Percentiles rank a stretch among this genome's conserved stretches.
These are phyloP conservation scores for Bubo blakistoni DNA, from an alignment of 2,113 vertebrate species.

Conservation along the genomic window DNA sequence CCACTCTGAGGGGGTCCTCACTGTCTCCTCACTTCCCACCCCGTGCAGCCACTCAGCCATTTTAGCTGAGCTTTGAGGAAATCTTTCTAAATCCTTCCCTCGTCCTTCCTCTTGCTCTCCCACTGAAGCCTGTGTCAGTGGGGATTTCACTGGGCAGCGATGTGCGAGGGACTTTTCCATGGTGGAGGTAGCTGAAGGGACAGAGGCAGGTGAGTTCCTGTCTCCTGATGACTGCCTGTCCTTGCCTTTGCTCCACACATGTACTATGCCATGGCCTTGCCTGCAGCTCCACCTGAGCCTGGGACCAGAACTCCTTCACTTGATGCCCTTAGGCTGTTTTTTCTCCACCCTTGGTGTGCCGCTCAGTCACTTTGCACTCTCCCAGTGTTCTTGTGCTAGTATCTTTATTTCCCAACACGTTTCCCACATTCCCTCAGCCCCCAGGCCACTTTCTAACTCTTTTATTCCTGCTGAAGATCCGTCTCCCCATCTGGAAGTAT, in stretches of 20 bases:
- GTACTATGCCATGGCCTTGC: not conserved
- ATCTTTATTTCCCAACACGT: not conserved
- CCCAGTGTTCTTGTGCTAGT: not conserved
- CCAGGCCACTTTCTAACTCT: not conserved
- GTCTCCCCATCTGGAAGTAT: not conserved
- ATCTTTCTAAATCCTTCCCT: not conserved
- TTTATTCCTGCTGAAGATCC: not conserved
- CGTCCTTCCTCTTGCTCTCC: not conserved
- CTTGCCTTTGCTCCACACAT: not conserved
- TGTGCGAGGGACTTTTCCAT: accelerated
- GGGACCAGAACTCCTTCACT: not conserved
- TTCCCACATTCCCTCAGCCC: not conserved
- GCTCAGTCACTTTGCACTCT: not conserved
- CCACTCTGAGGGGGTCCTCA: not conserved
- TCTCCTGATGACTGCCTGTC: not conserved
- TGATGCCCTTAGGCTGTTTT: not conserved
- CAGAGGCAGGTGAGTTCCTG: not conserved
- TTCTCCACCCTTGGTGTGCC: not conserved
- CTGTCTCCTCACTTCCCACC: not conserved
- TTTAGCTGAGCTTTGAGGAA: not conserved
- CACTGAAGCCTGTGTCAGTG: not conserved
- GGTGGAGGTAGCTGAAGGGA: not conserved
- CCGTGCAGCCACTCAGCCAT: not conserved
- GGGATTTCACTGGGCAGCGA: accelerated
- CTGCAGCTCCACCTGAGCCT: not conserved